phyloP scores from a whole-genome alignment of 2,888 invertebrate genomes.

The Xestia ashworthii region DNA sequence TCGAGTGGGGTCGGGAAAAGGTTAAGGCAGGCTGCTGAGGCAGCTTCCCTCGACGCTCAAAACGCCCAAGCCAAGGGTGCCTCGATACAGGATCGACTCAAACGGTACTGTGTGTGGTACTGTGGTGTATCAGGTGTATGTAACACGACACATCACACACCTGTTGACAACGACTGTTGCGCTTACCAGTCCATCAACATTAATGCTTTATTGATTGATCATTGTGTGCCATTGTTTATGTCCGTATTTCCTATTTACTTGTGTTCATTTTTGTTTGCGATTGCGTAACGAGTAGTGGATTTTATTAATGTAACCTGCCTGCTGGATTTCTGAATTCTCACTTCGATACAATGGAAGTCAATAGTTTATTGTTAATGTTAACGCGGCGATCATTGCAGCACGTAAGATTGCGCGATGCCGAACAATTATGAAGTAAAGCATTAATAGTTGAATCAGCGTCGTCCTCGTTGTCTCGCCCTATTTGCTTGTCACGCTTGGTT shows the following conservation, averaged over 20 bases:
- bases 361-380: constrained; percentile 33
- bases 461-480: constrained; percentile 81
- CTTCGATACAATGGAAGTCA: constrained; percentile 9
- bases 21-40: constrained; percentile 82
- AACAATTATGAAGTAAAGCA: constrained; percentile 70
- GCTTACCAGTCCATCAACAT: constrained; percentile 63
- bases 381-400: constrained; percentile 27
- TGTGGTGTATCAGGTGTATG: constrained; percentile 60
- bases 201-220: constrained; percentile 66
- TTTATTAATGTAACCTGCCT: constrained; percentile 6
- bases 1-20: constrained; percentile 81
- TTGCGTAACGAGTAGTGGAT: constrained; percentile 8
- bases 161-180: constrained; percentile 55
- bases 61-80: constrained; percentile 63
- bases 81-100: constrained; percentile 84
- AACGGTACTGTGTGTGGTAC: constrained; percentile 86
- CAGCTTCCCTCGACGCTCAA: constrained; percentile 80
- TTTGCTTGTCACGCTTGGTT: constrained; percentile 84
- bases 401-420: constrained; percentile 50
- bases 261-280: constrained; percentile 27
- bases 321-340: constrained; percentile 10
- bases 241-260: constrained; percentile 8
- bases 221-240: constrained; percentile 25
- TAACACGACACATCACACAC: constrained; percentile 54
- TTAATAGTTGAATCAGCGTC: constrained; percentile 76